Evolutionary conservation across 2,113 vertebrate species (phyloP).

Genomic region (Xenopus laevis): DNA sequence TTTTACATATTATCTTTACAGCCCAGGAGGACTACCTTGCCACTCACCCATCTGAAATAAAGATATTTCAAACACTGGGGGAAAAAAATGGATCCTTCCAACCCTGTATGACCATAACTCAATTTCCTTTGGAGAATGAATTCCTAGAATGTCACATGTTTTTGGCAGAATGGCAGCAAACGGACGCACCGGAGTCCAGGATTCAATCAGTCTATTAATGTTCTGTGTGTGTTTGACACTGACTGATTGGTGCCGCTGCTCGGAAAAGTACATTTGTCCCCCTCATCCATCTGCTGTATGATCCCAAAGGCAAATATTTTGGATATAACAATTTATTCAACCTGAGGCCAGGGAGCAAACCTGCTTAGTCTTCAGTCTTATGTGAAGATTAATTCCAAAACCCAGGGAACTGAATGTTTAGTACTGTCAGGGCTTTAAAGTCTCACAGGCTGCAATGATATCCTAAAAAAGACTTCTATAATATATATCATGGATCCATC

Average conservation of each 20-base stretch:
- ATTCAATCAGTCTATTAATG: slow-evolving; percentile 38
- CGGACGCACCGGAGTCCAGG: slow-evolving; percentile 5
- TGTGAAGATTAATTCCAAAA: too few relatives aligned
- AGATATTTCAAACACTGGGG: neutral
- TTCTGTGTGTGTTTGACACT: slow-evolving; percentile 23
- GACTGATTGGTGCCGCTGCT: slow-evolving; percentile 22
- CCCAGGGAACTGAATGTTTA: too few relatives aligned
- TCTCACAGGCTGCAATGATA: too few relatives aligned
- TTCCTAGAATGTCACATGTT: neutral
- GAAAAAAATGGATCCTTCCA: neutral
- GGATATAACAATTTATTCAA: slow-evolving; percentile 1
- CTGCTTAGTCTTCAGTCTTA: too few relatives aligned
- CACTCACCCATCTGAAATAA: neutral
- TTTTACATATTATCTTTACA: slow-evolving; percentile 21
- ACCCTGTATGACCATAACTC: neutral
- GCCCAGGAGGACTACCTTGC: slow-evolving; percentile 18
- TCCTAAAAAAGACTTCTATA: too few relatives aligned
- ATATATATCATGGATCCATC: too few relatives aligned
- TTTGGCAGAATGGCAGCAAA: slow-evolving; percentile 4
- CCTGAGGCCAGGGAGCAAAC: neutral
- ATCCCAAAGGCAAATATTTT: slow-evolving; percentile 4
- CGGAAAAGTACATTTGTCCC: slow-evolving; percentile 22
- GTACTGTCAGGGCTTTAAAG: too few relatives aligned
- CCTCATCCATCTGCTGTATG: slow-evolving; percentile 22
- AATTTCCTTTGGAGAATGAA: neutral